Conservation (phyloP, 2,797 vertebrate species). For the Sebastes hubbsi region DNA sequence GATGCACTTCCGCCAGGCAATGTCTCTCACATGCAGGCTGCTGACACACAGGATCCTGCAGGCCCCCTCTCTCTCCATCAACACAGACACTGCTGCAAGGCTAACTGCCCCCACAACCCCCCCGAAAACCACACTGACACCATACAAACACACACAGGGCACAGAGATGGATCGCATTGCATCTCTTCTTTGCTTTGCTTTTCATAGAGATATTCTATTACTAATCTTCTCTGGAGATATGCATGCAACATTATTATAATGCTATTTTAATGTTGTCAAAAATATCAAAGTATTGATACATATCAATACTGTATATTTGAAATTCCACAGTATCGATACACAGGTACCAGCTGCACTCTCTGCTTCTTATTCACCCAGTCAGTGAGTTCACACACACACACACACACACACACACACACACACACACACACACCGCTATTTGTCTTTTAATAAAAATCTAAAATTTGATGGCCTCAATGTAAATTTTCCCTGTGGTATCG, state of each 20-base stretch:
- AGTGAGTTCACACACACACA: too few relatives aligned
- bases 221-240: conserved; percentile 32
- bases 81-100: conserved; percentile 63
- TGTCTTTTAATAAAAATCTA: too few relatives aligned
- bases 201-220: conserved; percentile 34
- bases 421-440: too few relatives aligned
- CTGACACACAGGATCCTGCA: conserved; percentile 83
- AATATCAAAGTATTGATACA: background rate
- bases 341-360: too few relatives aligned
- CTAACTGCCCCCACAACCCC: conserved; percentile 34
- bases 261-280: background rate
- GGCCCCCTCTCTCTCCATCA: conserved; percentile 63
- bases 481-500: too few relatives aligned
- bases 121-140: background rate
- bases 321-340: too few relatives aligned
- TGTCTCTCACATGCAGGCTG: conserved; percentile 69
- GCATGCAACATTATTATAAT: background rate
- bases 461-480: too few relatives aligned
- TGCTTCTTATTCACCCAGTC: too few relatives aligned
- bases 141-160: conserved; percentile 9
- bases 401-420: too few relatives aligned
- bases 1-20: conserved; percentile 80
- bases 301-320: too few relatives aligned
- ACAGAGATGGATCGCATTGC: conserved; percentile 44
- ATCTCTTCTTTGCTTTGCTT: conserved; percentile 55